A percentile compares a stretch with the other conserved stretches of the same genome.
phyloP scores from a whole-genome alignment of 1,140 invertebrate species.

The Bombus confusus region DNA sequence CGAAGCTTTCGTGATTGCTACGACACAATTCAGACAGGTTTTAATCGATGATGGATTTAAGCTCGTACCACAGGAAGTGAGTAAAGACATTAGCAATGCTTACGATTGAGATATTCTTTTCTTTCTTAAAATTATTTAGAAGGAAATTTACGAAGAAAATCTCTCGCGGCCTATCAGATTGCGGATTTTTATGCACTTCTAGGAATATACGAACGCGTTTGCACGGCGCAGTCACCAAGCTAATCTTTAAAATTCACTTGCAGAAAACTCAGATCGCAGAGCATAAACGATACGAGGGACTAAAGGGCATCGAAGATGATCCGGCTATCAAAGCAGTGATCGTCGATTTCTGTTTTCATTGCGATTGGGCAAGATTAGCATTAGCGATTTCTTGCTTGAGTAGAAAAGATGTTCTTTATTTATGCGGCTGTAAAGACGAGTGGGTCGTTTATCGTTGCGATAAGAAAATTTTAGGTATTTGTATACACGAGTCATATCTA shows the following conservation, averaged over 20 bases:
- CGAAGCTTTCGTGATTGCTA: constrained; percentile 79
- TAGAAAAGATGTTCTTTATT: constrained; percentile 63
- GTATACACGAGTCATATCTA: neutral
- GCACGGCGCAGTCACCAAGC: too few species aligned
- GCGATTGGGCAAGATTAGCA: constrained; percentile 70
- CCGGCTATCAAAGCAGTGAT: constrained; percentile 71
- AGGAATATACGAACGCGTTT: too few species aligned
- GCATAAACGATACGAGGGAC: neutral
- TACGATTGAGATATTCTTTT: too few species aligned
- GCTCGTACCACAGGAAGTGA: constrained; percentile 62
- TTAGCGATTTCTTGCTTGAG: constrained; percentile 57
- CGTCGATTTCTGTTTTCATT: constrained; percentile 66
- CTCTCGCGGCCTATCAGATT: too few species aligned
- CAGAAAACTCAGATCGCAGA: neutral
- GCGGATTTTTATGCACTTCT: neutral
- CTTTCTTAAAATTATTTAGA: neutral
- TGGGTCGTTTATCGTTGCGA: constrained; percentile 67
- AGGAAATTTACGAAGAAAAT: neutral
- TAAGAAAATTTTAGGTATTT: constrained; percentile 75
- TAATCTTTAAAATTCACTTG: neutral
- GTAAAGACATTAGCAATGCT: neutral
- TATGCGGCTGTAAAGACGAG: constrained; percentile 64
- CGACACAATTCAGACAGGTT: constrained; percentile 48
- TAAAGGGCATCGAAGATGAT: constrained; percentile 43
- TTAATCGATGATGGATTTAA: constrained; percentile 65